These are phyloP conservation scores for Teleiodes luculella DNA, from an alignment of 2,888 invertebrate species.

Conservation along the genomic window DNA sequence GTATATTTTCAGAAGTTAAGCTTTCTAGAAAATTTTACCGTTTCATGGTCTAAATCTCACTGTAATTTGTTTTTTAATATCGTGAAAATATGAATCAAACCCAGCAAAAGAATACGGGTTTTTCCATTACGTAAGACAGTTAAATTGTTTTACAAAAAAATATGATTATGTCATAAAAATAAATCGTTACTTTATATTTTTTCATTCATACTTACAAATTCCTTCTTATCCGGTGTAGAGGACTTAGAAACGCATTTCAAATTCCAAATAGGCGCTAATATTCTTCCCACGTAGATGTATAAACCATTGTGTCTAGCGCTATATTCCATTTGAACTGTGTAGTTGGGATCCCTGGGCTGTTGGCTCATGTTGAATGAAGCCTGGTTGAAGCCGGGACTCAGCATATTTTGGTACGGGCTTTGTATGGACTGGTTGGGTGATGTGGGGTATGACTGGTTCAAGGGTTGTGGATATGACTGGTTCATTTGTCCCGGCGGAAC, in stretches of 20 bases:
- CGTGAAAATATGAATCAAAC: too few species aligned
- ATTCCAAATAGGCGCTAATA: slow-evolving; percentile 94
- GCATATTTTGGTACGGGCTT: slow-evolving; percentile 54
- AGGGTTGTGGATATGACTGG: slow-evolving; percentile 55
- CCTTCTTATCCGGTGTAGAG: slow-evolving; percentile 69
- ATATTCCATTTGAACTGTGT: slow-evolving; percentile 66
- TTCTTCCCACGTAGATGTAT: slow-evolving; percentile 92
- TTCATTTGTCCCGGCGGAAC: slow-evolving; percentile 53
- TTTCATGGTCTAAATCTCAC: too few species aligned
- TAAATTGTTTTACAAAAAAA: too few species aligned
- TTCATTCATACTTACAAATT: slow-evolving; percentile 82
- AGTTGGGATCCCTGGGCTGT: slow-evolving; percentile 57
- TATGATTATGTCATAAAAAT: too few species aligned
- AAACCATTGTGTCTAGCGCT: slow-evolving; percentile 94
- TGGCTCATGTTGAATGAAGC: slow-evolving; percentile 60
- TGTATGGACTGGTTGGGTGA: slow-evolving; percentile 53
- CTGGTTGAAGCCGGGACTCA: slow-evolving; percentile 63
- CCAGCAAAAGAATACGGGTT: too few species aligned
- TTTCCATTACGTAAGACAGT: too few species aligned
- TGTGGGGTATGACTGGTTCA: slow-evolving; percentile 57
- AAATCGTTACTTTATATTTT: too few species aligned
- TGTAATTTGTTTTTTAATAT: too few species aligned
- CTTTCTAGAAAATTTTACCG: too few species aligned
- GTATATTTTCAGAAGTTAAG: too few species aligned
- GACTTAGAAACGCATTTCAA: slow-evolving; percentile 84